Base-by-base conservation (phyloP, 2,113 vertebrate species). In the Burhinus oedicnemus region DNA sequence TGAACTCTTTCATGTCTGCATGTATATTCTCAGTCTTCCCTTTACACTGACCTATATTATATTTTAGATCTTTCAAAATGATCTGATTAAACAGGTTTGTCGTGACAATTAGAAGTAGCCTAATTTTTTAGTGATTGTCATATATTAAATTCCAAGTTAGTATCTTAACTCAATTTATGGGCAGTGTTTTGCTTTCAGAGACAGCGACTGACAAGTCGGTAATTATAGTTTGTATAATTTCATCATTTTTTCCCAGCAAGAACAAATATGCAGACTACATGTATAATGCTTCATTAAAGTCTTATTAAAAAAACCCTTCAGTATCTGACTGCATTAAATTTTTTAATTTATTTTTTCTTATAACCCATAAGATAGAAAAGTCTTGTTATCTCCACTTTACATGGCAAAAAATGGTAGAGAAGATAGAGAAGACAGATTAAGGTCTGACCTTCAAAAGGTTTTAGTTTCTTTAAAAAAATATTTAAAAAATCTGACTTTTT, bases 181-280 rank as follows among this genome's bases (percentile, higher is more conserved):
- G 23, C 47, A 65, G 55, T 79, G 29, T 62, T 76, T 92, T 69
- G 32, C 57, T 93, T 93, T 95, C 54, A 95, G 81, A 93, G 61
- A 77, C 36, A 65, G 55, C 58, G 49, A 58, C 42, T 76, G 65
- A 75, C 22, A 92, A 61, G 69, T 76, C 70, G 90, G 23, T 95
- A 91, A 91, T 93, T 95, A 93, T 29, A 75, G 19, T 71, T 89
- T 75, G 36, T 40, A 64, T 89, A 66, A 95, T 92, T 96, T 89
- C 4, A 55, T 26, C 1, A 15, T 81, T 96, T 93, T 91, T 89
- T 44, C 55, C 70, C 57, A 89, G 20, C 14, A 81, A 87, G 47
- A 83, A 47, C 27, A 94, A 82, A 87, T 81, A 71, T 32, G 8
- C 47, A 88, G 38, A 47, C 22, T 89, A 68, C 64, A 68, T 68